Conservation (phyloP, 1,140 invertebrate species). For the Maconellicoccus hirsutus region DNA sequence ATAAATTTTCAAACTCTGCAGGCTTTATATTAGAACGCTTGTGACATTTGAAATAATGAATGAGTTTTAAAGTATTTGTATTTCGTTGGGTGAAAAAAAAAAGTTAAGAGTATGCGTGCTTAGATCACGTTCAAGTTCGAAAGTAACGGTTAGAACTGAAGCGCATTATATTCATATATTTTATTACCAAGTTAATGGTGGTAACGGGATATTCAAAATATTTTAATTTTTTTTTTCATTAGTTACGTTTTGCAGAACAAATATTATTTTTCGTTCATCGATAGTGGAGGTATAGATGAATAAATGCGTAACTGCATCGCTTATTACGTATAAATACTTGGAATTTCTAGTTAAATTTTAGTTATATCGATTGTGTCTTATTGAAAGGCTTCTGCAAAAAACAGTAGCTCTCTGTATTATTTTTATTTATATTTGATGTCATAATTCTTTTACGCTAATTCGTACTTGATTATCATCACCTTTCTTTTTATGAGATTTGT, state of each 20-base stretch:
- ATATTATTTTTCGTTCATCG: background rate
- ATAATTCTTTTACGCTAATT: too few relatives aligned
- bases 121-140: constrained; percentile 6
- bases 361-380: too few relatives aligned
- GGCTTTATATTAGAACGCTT: background rate
- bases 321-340: too few relatives aligned
- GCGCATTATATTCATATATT: constrained; percentile 6
- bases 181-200: background rate
- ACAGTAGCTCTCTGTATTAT: too few relatives aligned
- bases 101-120: background rate
- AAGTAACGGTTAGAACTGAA: constrained; percentile 12
- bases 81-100: constrained; percentile 7
- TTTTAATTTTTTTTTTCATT: constrained; percentile 3
- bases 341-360: too few relatives aligned
- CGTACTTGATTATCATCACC: too few relatives aligned
- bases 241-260: background rate
- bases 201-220: constrained; percentile 9
- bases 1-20: background rate
- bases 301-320: too few relatives aligned
- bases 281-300: too few relatives aligned
- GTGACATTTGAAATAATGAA: constrained; percentile 19
- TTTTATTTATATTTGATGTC: too few relatives aligned
- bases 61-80: constrained; percentile 18
- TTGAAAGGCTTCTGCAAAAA: too few relatives aligned
- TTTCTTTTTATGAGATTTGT: too few relatives aligned